Percentiles rank a stretch among this genome's conserved stretches.
Evolutionary conservation across 1,140 invertebrate genomes (phyloP).

Genomic region (Eriosoma lanigerum): DNA sequence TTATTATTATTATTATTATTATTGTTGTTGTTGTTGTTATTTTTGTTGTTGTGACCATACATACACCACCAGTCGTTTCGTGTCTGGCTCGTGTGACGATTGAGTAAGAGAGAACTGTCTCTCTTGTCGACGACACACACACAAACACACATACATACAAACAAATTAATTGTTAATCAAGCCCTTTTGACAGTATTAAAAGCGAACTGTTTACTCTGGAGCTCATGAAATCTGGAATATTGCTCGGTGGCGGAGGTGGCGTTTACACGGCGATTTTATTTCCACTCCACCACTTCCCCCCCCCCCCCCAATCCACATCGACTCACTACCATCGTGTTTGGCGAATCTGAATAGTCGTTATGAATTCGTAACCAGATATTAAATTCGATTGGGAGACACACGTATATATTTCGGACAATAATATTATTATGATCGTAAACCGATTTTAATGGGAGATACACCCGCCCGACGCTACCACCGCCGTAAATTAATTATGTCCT

Average conservation of each 20-base stretch:
- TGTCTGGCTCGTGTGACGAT: not conserved
- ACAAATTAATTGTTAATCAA: too few species aligned
- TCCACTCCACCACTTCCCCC: too few species aligned
- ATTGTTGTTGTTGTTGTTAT: too few species aligned
- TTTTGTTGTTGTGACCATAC: too few species aligned
- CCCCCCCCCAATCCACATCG: too few species aligned
- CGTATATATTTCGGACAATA: slow-evolving; percentile 23
- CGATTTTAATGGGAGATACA: slow-evolving; percentile 27
- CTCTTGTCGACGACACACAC: not conserved
- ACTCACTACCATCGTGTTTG: not conserved
- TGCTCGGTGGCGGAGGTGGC: not conserved
- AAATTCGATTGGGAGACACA: slow-evolving; percentile 30
- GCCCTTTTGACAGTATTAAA: slow-evolving; percentile 45
- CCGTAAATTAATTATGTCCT: slow-evolving; percentile 45
- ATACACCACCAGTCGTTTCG: not conserved
- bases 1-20: too few species aligned
- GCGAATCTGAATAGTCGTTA: slow-evolving; percentile 7
- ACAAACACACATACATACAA: too few species aligned
- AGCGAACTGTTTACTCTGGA: slow-evolving; percentile 49
- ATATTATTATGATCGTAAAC: slow-evolving; percentile 6
- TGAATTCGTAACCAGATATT: slow-evolving; percentile 12
- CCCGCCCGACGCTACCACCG: not conserved
- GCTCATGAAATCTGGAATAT: slow-evolving; percentile 5
- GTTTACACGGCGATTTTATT: too few species aligned
- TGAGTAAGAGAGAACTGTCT: not conserved